phyloP scores from a whole-genome alignment of 2,797 vertebrate genomes.

The Catharus ustulatus region DNA sequence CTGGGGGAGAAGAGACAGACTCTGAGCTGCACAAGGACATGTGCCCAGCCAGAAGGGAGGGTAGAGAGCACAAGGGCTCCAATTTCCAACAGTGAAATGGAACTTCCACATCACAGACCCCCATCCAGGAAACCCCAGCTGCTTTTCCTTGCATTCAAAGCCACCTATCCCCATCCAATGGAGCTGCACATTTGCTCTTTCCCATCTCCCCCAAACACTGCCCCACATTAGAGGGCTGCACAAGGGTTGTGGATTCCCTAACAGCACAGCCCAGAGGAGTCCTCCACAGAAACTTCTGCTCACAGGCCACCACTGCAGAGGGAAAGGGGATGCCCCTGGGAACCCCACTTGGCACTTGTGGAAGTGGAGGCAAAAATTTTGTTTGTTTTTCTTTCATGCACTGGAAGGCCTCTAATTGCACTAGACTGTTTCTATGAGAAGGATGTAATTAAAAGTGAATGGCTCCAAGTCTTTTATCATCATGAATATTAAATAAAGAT shows the following conservation, averaged over 20 bases:
- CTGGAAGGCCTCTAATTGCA: conserved; percentile 63
- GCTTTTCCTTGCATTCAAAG: not conserved
- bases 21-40: not conserved
- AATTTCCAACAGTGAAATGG: not conserved
- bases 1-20: not conserved
- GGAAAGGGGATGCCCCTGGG: not conserved
- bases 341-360: not conserved
- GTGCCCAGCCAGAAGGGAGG: not conserved
- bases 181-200: not conserved
- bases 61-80: not conserved
- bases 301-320: not conserved
- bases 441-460: conserved; percentile 77
- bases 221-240: not conserved
- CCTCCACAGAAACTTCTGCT: not conserved
- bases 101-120: not conserved
- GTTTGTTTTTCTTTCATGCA: conserved; percentile 39
- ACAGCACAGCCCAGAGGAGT: not conserved
- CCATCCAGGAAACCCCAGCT: not conserved
- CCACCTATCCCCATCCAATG: not conserved
- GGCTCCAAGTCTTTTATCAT: conserved; percentile 67
- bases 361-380: not conserved
- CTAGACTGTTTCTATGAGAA: conserved; percentile 67
- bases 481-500: conserved; percentile 79
- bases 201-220: not conserved
- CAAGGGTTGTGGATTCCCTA: not conserved